Evolutionary conservation across 2,888 invertebrate species (phyloP).

Genomic region (Xylota sylvarum): DNA sequence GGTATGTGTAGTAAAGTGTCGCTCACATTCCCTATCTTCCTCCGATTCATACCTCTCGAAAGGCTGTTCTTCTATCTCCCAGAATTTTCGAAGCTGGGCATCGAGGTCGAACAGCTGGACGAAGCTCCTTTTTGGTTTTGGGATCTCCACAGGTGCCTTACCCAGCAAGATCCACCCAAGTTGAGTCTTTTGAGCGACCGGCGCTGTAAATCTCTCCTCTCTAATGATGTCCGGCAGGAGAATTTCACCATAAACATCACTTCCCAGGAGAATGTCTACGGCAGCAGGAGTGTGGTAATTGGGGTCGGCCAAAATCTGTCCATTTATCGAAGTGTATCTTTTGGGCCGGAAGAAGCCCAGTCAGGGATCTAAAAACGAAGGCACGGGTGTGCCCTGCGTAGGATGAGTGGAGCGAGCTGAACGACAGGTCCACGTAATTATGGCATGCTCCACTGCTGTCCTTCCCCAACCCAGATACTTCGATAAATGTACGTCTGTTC

Average conservation of each 20-base stretch:
- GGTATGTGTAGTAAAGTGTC: not conserved
- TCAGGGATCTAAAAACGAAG: too few relatives aligned
- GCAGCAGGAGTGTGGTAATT: slow-evolving; percentile 1
- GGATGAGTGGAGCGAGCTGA: too few relatives aligned
- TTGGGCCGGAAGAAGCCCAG: too few relatives aligned
- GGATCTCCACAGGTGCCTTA: not conserved
- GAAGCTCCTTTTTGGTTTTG: not conserved
- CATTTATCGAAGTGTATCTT: not conserved
- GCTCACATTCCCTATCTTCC: not conserved
- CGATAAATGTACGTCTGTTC: too few relatives aligned
- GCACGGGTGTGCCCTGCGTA: not conserved
- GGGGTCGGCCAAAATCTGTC: not conserved
- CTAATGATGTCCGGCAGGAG: slow-evolving; percentile 14
- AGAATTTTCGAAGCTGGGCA: not conserved
- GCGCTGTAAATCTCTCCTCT: not conserved
- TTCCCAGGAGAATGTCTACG: not conserved
- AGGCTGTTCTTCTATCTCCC: not conserved
- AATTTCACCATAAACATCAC: slow-evolving; percentile 1
- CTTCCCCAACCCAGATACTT: too few relatives aligned
- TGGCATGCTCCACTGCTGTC: too few relatives aligned
- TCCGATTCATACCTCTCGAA: not conserved
- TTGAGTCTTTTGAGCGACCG: slow-evolving; percentile 39
- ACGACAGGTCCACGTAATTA: too few relatives aligned
- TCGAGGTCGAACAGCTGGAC: not conserved
- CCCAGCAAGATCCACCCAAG: slow-evolving; percentile 46